Evolutionary conservation across 1,140 invertebrate species (phyloP).

Genomic region (Leptestheria dahalacensis): DNA sequence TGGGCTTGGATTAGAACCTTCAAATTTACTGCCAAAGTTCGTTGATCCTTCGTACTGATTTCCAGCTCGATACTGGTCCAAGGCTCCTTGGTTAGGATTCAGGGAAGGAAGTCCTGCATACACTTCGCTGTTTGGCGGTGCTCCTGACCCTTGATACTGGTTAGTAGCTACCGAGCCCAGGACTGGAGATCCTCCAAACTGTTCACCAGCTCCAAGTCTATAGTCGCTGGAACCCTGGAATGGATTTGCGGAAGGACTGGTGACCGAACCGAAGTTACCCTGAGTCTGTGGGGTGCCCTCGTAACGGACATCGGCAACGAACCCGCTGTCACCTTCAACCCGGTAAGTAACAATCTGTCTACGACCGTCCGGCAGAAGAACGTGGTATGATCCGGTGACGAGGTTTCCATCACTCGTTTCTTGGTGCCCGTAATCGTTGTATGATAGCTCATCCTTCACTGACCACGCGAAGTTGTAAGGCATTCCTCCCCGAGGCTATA

Average conservation of each 20-base stretch:
- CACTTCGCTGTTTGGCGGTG: too few relatives aligned
- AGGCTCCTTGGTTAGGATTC: too few relatives aligned
- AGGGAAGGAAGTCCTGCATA: too few relatives aligned
- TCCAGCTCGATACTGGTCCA: too few relatives aligned
- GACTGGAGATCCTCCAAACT: background rate
- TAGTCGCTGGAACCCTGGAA: background rate
- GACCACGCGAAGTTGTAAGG: conserved; percentile 19
- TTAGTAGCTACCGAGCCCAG: too few relatives aligned
- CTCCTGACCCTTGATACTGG: too few relatives aligned
- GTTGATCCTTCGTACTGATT: too few relatives aligned
- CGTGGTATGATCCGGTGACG: conserved; percentile 19
- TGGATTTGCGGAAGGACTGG: too few relatives aligned
- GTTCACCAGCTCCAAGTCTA: background rate
- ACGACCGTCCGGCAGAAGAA: conserved; percentile 21
- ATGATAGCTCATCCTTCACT: conserved; percentile 19
- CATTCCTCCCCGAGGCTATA: conserved; percentile 1
- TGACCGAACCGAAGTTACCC: too few relatives aligned
- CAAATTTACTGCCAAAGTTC: too few relatives aligned
- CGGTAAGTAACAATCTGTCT: conserved; percentile 18
- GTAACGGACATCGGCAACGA: conserved; percentile 14
- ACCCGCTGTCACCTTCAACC: conserved; percentile 15
- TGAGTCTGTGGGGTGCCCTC: conserved; percentile 13
- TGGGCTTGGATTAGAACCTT: too few relatives aligned
- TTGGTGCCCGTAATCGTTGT: conserved; percentile 19
- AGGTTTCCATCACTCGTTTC: conserved; percentile 19